These are phyloP conservation scores for Mellilla xanthometata DNA, from an alignment of 2,888 invertebrate species.

Conservation along the genomic window DNA sequence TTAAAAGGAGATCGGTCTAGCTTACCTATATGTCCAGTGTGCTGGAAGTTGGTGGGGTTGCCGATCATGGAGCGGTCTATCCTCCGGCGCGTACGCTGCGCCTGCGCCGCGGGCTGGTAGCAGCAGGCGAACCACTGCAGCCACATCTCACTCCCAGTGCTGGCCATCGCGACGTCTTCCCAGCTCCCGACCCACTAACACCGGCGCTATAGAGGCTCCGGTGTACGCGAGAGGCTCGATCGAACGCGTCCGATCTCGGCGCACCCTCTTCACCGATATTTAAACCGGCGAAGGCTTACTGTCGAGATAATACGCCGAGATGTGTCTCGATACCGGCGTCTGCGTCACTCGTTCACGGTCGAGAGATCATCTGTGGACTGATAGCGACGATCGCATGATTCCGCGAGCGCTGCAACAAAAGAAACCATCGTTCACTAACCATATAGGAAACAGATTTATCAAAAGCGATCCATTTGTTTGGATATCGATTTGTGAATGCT, in stretches of 20 bases:
- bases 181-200: too few relatives aligned
- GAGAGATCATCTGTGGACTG: constrained; percentile 52
- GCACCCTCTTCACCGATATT: constrained; percentile 39
- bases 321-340: constrained; percentile 25
- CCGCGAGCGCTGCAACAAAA: constrained; percentile 65
- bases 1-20: neutral
- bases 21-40: constrained; percentile 88
- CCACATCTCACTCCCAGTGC: constrained; percentile 92
- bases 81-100: constrained; percentile 87
- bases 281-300: constrained; percentile 25
- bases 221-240: constrained; percentile 35
- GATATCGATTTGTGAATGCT: constrained; percentile 18
- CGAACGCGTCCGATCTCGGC: constrained; percentile 39
- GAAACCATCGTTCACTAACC: constrained; percentile 38
- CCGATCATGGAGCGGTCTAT: constrained; percentile 98
- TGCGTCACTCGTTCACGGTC: constrained; percentile 39
- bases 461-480: constrained; percentile 28
- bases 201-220: constrained; percentile 38
- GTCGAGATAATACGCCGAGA: constrained; percentile 31
- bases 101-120: constrained; percentile 90
- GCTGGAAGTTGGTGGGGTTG: constrained; percentile 96
- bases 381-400: constrained; percentile 68
- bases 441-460: constrained; percentile 34
- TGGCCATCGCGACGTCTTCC: constrained; percentile 83
- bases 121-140: constrained; percentile 96